Evolutionary conservation across 1,140 invertebrate species (phyloP).

Genomic region (Lamellibrachia luymesi): DNA sequence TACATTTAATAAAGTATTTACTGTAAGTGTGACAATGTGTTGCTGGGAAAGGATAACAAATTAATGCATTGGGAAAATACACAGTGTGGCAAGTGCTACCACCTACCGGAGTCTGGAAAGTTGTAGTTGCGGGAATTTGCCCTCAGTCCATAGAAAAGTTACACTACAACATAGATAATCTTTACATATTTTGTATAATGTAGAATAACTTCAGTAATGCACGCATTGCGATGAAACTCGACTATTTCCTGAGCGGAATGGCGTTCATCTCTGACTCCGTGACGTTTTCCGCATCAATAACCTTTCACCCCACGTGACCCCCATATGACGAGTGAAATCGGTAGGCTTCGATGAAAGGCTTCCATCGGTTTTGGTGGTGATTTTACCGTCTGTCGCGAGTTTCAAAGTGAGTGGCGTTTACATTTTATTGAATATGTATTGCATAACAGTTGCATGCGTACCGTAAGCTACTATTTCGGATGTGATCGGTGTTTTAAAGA

Average conservation of each 20-base stretch:
- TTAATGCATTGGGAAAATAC: not conserved
- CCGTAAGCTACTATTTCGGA: not conserved
- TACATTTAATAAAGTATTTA: too few relatives aligned
- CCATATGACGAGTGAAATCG: conserved; percentile 4
- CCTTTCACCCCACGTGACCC: not conserved
- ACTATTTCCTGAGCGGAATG: not conserved
- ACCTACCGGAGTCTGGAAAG: not conserved
- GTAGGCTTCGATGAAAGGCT: not conserved
- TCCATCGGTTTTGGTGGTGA: not conserved
- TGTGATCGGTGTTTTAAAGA: not conserved
- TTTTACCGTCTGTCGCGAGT: not conserved
- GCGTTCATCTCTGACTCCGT: not conserved
- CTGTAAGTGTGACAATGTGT: too few relatives aligned
- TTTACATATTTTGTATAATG: not conserved
- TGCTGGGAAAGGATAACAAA: too few relatives aligned
- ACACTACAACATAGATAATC: not conserved
- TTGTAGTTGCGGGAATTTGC: not conserved
- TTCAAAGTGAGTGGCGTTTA: not conserved
- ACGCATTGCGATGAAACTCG: not conserved
- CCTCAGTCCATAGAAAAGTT: not conserved
- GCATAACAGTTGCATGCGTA: not conserved
- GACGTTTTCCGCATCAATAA: not conserved
- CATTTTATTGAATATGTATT: not conserved
- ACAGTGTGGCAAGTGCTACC: not conserved
- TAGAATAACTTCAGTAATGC: not conserved